Conservation (phyloP, 2,888 invertebrate genomes). For the Tillus elongatus region DNA sequence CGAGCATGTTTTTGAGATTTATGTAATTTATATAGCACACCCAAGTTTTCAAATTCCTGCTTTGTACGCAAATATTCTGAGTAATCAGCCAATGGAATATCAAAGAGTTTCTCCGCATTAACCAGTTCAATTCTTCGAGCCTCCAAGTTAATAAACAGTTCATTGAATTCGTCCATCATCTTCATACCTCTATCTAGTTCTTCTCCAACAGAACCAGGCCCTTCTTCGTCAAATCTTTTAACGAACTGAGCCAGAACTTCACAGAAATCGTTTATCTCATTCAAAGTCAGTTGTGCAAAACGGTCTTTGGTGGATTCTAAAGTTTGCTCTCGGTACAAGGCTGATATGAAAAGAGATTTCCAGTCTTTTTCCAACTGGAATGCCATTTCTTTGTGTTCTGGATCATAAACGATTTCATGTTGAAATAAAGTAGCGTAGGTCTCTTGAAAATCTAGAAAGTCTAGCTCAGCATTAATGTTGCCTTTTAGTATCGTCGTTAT, state of each 20-base stretch:
- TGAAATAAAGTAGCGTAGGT: conserved; percentile 64
- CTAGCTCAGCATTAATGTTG: conserved; percentile 69
- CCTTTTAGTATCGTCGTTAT: conserved; percentile 65
- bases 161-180: conserved; percentile 61
- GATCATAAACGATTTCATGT: conserved; percentile 53
- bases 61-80: conserved; percentile 59
- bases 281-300: conserved; percentile 71
- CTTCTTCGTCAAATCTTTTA: conserved; percentile 61
- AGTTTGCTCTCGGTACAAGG: conserved; percentile 58
- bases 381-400: conserved; percentile 49
- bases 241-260: conserved; percentile 57
- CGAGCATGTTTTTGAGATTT: conserved; percentile 67
- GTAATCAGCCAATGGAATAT: conserved; percentile 77
- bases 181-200: conserved; percentile 65
- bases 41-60: conserved; percentile 57
- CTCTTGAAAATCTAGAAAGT: conserved; percentile 66
- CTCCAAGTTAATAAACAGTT: conserved; percentile 60
- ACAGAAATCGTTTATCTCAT: conserved; percentile 63
- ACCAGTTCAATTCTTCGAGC: conserved; percentile 52
- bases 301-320: conserved; percentile 75
- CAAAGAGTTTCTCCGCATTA: conserved; percentile 78
- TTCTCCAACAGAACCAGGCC: conserved; percentile 71
- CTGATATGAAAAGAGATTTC: conserved; percentile 59
- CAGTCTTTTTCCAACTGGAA: conserved; percentile 58
- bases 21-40: conserved; percentile 66